Evolutionary conservation across 2,113 vertebrate genomes (phyloP).

Genomic region (Dascyllus trimaculatus): DNA sequence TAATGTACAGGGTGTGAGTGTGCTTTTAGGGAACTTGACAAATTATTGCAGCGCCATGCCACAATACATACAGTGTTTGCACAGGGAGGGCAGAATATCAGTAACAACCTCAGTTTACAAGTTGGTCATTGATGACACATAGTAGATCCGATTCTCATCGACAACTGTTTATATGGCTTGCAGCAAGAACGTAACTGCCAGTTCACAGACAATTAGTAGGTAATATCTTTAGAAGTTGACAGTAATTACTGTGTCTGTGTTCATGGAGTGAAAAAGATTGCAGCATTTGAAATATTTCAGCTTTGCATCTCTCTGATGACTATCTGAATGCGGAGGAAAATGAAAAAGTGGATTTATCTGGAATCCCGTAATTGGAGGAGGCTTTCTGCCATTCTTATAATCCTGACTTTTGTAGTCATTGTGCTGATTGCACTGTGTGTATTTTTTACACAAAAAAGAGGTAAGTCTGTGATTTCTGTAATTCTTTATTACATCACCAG

Average conservation of each 20-base stretch:
- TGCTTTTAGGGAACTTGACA: slow-evolving; percentile 12
- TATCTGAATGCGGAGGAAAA: slow-evolving; percentile 33
- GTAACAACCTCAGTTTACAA: slow-evolving; percentile 23
- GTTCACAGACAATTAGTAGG: not conserved
- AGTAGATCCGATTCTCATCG: slow-evolving; percentile 1
- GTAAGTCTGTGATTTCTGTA: slow-evolving; percentile 49
- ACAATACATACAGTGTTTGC: slow-evolving; percentile 44
- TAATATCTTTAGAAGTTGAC: not conserved
- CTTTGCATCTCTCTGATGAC: slow-evolving; percentile 21
- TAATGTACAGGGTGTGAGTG: slow-evolving; percentile 48
- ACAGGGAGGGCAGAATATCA: slow-evolving; percentile 48
- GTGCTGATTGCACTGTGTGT: slow-evolving; percentile 10
- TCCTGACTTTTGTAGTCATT: slow-evolving; percentile 19
- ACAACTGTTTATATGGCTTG: slow-evolving; percentile 12
- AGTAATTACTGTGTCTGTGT: not conserved
- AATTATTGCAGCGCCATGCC: not conserved
- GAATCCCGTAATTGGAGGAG: slow-evolving; percentile 37
- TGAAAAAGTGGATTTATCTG: slow-evolving; percentile 34
- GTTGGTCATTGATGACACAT: slow-evolving; percentile 56
- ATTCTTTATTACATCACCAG: not conserved
- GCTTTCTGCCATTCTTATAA: slow-evolving; percentile 16
- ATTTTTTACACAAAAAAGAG: slow-evolving; percentile 35
- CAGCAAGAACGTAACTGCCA: not conserved
- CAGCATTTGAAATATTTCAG: not conserved
- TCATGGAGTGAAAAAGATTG: slow-evolving; percentile 8